A percentile compares a stretch with the other conserved stretches of the same genome.
Conservation (phyloP, 2,113 vertebrate genomes). For the Nothoprocta perdicaria region DNA sequence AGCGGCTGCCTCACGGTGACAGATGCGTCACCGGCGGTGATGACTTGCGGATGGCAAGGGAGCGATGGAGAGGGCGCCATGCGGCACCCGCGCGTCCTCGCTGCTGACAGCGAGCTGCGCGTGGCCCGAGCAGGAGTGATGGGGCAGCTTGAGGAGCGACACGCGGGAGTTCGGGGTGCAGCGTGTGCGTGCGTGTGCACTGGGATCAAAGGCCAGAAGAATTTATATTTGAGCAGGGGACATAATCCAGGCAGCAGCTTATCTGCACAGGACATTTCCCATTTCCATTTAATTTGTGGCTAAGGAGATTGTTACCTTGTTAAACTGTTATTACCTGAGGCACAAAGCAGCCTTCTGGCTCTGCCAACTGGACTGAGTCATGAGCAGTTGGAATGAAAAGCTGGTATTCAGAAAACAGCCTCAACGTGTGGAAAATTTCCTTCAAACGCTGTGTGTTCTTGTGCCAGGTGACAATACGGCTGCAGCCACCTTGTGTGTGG, state of each 20-base stretch:
- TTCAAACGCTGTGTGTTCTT: conserved; percentile 42
- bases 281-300: conserved; percentile 65
- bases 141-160: background rate
- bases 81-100: background rate
- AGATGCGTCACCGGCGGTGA: background rate
- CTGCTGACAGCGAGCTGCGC: background rate
- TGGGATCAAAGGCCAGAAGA: conserved; percentile 60
- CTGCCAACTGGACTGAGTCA: conserved; percentile 65
- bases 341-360: conserved; percentile 64
- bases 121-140: background rate
- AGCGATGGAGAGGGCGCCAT: background rate
- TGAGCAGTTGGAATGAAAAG: conserved; percentile 37
- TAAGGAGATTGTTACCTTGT: conserved; percentile 70
- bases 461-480: background rate
- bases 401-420: conserved; percentile 48
- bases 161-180: background rate
- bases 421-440: conserved; percentile 35
- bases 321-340: conserved; percentile 65
- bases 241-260: conserved; percentile 61
- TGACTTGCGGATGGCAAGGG: background rate
- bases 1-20: background rate
- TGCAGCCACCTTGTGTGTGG: background rate
- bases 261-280: conserved; percentile 68
- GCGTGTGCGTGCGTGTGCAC: background rate
- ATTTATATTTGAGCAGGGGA: conserved; percentile 49